A percentile compares a stretch with the other conserved stretches of the same genome.
phyloP scores from a whole-genome alignment of 2,888 invertebrate genomes.

The Myathropa florea region DNA sequence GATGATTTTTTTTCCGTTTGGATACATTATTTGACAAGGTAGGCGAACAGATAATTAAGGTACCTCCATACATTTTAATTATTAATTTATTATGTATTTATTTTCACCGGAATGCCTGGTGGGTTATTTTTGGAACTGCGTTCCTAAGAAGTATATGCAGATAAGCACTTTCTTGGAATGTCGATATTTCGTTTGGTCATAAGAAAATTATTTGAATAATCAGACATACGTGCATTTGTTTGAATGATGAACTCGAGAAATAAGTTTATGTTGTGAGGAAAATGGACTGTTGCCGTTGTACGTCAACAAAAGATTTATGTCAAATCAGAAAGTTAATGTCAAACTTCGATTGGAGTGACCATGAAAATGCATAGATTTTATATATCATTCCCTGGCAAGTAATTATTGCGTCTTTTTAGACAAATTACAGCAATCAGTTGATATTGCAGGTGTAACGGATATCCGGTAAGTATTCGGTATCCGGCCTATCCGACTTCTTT shows the following conservation, averaged over 20 bases:
- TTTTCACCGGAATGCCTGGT: neutral
- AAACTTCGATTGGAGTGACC: no score
- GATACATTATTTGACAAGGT: constrained; percentile 35
- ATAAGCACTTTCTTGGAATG: neutral
- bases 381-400: no score
- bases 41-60: constrained; percentile 34
- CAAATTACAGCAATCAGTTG: no score
- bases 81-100: constrained; percentile 34
- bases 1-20: neutral
- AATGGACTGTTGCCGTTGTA: neutral
- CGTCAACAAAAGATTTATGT: no score
- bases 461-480: no score
- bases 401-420: no score
- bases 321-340: no score
- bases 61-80: constrained; percentile 5
- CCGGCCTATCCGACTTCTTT: no score
- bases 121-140: neutral
- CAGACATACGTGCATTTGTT: neutral
- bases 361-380: no score
- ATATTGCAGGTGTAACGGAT: no score
- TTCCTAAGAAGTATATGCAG: neutral
- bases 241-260: neutral
- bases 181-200: neutral
- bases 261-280: neutral
- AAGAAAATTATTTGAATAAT: neutral